Evolutionary conservation across 2,888 invertebrate genomes (phyloP).

Genomic region (Cylindroiulus punctatus): DNA sequence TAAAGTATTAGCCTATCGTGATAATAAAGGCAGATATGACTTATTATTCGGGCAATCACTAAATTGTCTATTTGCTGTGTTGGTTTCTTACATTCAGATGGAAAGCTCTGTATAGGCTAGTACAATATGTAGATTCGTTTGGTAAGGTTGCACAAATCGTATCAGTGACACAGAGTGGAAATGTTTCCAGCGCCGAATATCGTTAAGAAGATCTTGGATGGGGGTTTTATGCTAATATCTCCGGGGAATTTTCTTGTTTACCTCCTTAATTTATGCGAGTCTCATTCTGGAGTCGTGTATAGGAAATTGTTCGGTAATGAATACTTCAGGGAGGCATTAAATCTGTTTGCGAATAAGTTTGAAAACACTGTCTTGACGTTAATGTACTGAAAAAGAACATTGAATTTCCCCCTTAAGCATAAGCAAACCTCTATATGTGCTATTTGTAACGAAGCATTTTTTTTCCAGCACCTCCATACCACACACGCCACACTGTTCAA

Average conservation of each 20-base stretch:
- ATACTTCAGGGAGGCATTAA: conserved; percentile 14
- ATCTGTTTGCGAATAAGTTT: not conserved
- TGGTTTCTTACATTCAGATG: not conserved
- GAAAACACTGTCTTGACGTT: not conserved
- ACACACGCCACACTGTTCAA: conserved; percentile 82
- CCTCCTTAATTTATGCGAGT: conserved; percentile 32
- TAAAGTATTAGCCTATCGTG: too few relatives aligned
- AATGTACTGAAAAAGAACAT: conserved; percentile 12
- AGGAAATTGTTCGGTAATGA: not conserved
- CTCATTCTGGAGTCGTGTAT: not conserved
- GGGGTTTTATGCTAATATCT: conserved; percentile 21
- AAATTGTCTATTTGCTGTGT: not conserved
- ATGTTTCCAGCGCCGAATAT: not conserved
- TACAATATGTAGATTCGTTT: not conserved
- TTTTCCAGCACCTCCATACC: conserved; percentile 79
- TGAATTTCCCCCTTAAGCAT: not conserved
- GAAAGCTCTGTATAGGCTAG: not conserved
- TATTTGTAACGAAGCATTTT: conserved; percentile 39
- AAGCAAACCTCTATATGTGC: not conserved
- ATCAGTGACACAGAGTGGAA: conserved; percentile 19
- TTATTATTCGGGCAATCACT: not conserved
- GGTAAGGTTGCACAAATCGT: not conserved
- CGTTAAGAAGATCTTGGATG: not conserved
- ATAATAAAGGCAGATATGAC: too few relatives aligned
- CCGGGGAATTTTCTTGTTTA: conserved; percentile 21